phyloP scores from a whole-genome alignment of 1,140 invertebrate species.

The Stegodyphus dumicola region DNA sequence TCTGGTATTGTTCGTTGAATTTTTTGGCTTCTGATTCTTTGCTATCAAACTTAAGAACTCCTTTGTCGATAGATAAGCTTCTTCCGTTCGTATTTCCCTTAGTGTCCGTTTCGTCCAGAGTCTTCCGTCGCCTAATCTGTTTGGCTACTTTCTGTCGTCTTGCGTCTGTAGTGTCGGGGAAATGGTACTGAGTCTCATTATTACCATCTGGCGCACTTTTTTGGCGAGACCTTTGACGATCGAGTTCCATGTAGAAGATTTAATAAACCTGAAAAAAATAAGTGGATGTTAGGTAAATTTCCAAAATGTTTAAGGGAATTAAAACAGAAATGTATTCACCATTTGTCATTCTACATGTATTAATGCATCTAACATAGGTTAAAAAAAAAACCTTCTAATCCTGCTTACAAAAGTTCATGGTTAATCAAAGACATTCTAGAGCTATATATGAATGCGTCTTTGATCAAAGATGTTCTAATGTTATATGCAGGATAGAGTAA shows the following conservation, averaged over 20 bases:
- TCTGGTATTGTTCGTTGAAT: conserved; percentile 4
- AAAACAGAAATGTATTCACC: too few species aligned
- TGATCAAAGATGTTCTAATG: too few species aligned
- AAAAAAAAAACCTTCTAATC: too few species aligned
- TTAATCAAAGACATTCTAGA: too few species aligned
- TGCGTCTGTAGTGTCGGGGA: conserved; percentile 12
- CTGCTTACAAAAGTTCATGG: too few species aligned
- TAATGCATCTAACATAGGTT: too few species aligned
- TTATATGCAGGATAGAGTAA: too few species aligned
- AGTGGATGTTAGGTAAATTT: too few species aligned
- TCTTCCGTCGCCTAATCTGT: conserved; percentile 34
- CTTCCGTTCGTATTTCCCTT: conserved; percentile 4
- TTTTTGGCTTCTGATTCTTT: conserved; percentile 1
- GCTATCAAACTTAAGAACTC: background rate
- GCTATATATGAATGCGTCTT: too few species aligned
- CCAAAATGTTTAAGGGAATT: too few species aligned
- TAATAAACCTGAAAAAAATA: too few species aligned
- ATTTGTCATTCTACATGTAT: too few species aligned
- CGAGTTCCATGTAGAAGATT: conserved; percentile 14
- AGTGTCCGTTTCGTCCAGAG: conserved; percentile 7
- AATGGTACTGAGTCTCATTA: conserved; percentile 21
- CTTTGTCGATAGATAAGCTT: conserved; percentile 1
- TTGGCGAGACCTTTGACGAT: conserved; percentile 33
- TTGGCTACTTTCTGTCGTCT: conserved; percentile 14
- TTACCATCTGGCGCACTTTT: conserved; percentile 27